Percentiles rank a stretch among this genome's conserved stretches.
phyloP scores from a whole-genome alignment of 2,797 vertebrate species.

The Melanotaenia pygmaea region DNA sequence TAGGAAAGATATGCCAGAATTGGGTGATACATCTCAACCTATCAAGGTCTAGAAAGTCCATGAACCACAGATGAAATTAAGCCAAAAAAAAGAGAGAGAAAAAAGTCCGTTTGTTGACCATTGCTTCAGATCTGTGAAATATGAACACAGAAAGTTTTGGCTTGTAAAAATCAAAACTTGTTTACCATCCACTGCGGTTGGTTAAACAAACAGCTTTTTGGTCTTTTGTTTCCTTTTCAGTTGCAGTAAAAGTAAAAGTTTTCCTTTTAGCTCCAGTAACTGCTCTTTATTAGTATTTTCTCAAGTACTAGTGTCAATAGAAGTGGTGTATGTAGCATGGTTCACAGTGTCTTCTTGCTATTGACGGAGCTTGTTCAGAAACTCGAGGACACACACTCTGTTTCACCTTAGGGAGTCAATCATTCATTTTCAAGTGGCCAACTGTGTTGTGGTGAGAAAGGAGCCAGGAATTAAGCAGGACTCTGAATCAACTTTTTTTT shows the following conservation, averaged over 20 bases:
- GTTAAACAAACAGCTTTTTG: conserved; percentile 5
- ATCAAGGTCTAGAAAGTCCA: conserved; percentile 40
- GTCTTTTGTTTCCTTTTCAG: conserved; percentile 5
- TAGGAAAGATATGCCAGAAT: conserved; percentile 9
- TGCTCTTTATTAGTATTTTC: conserved; percentile 23
- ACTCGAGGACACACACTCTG: neutral
- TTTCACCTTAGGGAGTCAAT: no score
- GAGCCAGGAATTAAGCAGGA: neutral
- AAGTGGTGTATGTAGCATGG: conserved; percentile 25
- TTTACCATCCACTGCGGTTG: conserved; percentile 12
- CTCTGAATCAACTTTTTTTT: neutral
- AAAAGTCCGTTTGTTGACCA: conserved; percentile 14
- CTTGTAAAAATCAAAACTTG: conserved; percentile 22
- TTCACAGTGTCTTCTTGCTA: conserved; percentile 7
- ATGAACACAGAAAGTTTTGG: conserved; percentile 16
- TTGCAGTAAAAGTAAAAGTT: neutral
- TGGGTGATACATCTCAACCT: neutral
- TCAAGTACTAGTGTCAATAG: conserved; percentile 15
- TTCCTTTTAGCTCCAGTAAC: conserved; percentile 16
- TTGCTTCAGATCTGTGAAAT: conserved; percentile 25
- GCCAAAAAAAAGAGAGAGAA: conserved; percentile 5
- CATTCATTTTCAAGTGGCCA: neutral
- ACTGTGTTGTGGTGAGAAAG: neutral
- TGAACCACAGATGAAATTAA: conserved; percentile 23
- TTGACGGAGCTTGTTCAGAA: neutral